Evolutionary conservation across 2,888 invertebrate species (phyloP).

Genomic region (Ornithoptera alexandrae): DNA sequence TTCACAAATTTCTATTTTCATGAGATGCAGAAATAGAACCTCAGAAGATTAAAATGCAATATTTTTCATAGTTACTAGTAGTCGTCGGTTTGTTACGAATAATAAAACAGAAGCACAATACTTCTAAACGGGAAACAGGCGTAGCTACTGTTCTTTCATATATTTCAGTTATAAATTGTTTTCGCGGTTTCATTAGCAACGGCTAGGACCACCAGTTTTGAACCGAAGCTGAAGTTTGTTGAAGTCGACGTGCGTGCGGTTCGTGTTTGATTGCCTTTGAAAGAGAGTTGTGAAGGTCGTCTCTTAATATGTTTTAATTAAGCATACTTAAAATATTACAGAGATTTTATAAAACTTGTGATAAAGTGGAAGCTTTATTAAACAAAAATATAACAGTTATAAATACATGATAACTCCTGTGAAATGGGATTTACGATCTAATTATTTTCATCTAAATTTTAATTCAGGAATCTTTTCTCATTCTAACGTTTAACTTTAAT

Average conservation of each 20-base stretch:
- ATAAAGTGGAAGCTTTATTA: not conserved
- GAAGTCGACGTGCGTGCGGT: constrained; percentile 8
- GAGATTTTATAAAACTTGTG: not conserved
- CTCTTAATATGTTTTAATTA: not conserved
- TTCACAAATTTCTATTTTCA: no score
- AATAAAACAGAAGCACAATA: not conserved
- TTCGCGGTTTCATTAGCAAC: not conserved
- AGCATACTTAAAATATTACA: not conserved
- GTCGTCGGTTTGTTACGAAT: no score
- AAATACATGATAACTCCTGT: no score
- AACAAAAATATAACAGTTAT: not conserved
- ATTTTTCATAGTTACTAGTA: no score
- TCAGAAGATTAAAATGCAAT: no score
- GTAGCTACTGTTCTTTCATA: not conserved
- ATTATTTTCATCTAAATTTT: no score
- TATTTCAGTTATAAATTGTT: not conserved
- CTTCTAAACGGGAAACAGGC: not conserved
- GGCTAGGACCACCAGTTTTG: not conserved
- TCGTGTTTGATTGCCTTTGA: constrained; percentile 1
- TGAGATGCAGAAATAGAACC: no score
- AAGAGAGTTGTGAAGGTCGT: constrained; percentile 3
- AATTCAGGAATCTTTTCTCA: no score
- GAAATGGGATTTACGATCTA: no score
- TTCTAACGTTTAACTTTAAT: no score
- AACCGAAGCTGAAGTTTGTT: not conserved